phyloP scores from a whole-genome alignment of 2,888 invertebrate genomes.

The Penaeus monodon region DNA sequence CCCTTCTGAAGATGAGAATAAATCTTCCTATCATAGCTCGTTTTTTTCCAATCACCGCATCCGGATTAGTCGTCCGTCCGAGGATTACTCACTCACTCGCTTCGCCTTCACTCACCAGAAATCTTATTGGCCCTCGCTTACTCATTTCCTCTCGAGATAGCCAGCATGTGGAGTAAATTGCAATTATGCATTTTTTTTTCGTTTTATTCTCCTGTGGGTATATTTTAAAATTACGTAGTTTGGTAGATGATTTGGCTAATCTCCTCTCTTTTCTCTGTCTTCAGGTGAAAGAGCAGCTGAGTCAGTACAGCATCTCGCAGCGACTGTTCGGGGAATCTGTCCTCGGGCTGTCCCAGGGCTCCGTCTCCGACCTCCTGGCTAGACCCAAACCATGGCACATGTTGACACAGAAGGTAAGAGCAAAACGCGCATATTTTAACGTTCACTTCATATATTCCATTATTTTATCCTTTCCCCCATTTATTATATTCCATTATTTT shows the following conservation, averaged over 20 bases:
- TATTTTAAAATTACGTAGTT: background rate
- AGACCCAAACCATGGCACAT: constrained; percentile 99
- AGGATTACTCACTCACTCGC: no score
- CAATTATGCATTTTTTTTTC: background rate
- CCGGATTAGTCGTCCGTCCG: no score
- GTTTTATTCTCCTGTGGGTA: constrained; percentile 27
- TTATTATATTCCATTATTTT: no score
- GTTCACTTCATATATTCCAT: no score
- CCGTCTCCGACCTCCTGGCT: constrained; percentile 96
- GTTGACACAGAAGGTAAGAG: constrained; percentile 81
- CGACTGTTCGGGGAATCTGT: constrained; percentile 98
- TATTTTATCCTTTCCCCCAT: no score
- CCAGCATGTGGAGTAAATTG: no score
- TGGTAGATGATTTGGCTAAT: constrained; percentile 2
- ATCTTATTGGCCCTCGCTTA: no score
- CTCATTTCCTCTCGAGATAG: no score
- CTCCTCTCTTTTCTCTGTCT: constrained; percentile 63
- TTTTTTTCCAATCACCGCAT: no score
- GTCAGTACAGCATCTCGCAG: constrained; percentile 97
- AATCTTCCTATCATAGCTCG: no score
- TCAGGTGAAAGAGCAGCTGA: constrained; percentile 90
- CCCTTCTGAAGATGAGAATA: no score
- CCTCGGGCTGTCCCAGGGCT: constrained; percentile 95
- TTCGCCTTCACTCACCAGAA: no score
- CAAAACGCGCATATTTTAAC: constrained; percentile 72